These are phyloP conservation scores for Euschistus heros DNA, from an alignment of 1,140 invertebrate genomes.

Conservation along the genomic window DNA sequence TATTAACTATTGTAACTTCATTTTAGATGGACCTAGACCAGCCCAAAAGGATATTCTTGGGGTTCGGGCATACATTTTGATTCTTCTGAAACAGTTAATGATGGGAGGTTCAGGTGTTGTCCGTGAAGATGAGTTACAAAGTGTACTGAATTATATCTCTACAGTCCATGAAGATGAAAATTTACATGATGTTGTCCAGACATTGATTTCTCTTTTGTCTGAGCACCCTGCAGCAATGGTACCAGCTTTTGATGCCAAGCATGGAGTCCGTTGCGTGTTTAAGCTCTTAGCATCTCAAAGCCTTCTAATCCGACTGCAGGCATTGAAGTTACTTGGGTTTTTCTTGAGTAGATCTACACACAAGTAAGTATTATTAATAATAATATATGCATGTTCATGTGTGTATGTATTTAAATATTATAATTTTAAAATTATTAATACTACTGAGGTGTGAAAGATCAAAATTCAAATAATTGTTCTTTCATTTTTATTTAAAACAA, in stretches of 20 bases:
- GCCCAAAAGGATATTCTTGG: slow-evolving; percentile 87
- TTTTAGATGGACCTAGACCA: slow-evolving; percentile 80
- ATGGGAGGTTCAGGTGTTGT: slow-evolving; percentile 93
- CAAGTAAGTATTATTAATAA: slow-evolving; percentile 71
- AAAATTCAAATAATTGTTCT: too few species aligned
- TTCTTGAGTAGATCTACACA: slow-evolving; percentile 91
- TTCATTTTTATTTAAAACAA: too few species aligned
- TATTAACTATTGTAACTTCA: slow-evolving; percentile 30
- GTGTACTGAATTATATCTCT: slow-evolving; percentile 87
- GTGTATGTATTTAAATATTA: too few species aligned
- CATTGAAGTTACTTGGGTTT: slow-evolving; percentile 89
- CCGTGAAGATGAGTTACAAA: slow-evolving; percentile 96
- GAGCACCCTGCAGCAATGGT: slow-evolving; percentile 98
- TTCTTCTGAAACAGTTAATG: slow-evolving; percentile 93
- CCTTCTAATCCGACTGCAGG: slow-evolving; percentile 89
- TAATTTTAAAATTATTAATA: too few species aligned
- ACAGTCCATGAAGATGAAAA: slow-evolving; percentile 78
- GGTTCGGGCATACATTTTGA: slow-evolving; percentile 86
- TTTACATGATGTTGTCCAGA: slow-evolving; percentile 92
- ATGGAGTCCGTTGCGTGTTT: slow-evolving; percentile 91
- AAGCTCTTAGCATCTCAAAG: slow-evolving; percentile 90
- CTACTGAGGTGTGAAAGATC: too few species aligned
- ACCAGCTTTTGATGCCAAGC: slow-evolving; percentile 94
- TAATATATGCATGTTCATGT: too few species aligned
- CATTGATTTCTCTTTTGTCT: slow-evolving; percentile 92